Conservation (phyloP, 2,113 vertebrate genomes). For the Lepus europaeus region DNA sequence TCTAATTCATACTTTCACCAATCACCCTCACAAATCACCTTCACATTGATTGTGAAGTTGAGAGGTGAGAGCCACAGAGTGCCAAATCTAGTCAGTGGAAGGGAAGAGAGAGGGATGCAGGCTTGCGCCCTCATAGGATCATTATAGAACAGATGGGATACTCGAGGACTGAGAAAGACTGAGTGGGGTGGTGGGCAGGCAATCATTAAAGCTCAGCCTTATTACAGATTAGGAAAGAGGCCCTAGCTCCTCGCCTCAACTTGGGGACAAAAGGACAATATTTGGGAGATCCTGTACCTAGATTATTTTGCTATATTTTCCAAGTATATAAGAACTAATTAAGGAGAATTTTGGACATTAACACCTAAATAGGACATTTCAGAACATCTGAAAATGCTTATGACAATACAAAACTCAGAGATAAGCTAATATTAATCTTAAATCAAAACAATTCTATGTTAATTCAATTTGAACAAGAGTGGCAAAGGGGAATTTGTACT, state of each 20-base stretch:
- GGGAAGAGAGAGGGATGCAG: neutral
- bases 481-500: neutral
- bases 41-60: neutral
- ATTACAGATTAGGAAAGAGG: neutral
- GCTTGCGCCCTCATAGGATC: neutral
- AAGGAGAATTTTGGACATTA: neutral
- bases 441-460: neutral
- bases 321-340: slow-evolving; percentile 8
- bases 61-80: neutral
- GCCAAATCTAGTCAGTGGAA: neutral
- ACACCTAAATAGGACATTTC: neutral
- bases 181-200: neutral
- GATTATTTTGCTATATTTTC: neutral
- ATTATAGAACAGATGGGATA: neutral
- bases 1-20: neutral
- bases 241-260: neutral
- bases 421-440: neutral
- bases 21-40: neutral
- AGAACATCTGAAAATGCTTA: slow-evolving; percentile 1
- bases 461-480: neutral
- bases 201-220: rapidly evolving
- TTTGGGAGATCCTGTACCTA: neutral
- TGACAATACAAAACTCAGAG: neutral
- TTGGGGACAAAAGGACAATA: neutral
- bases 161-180: neutral